A percentile compares a stretch with the other conserved stretches of the same genome.
These are phyloP conservation scores for Zosterops lateralis DNA, from an alignment of 2,113 vertebrate genomes.

Conservation along the genomic window DNA sequence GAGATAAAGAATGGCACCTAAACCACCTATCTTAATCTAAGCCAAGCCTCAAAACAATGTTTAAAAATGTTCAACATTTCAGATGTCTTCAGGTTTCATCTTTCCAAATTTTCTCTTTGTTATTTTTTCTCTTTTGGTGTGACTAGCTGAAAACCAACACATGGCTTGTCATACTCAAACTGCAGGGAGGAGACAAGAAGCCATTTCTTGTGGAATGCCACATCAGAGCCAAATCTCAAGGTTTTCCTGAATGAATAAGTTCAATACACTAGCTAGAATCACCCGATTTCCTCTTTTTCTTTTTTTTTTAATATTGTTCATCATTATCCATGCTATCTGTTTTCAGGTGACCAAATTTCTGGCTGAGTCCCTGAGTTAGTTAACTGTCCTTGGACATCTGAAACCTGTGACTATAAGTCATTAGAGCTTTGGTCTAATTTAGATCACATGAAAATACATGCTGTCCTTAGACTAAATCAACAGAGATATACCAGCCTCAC, in stretches of 20 bases:
- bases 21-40: not conserved
- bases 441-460: not conserved
- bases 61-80: not conserved
- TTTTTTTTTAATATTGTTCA: not conserved
- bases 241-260: not conserved
- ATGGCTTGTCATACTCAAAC: not conserved
- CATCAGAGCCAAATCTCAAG: not conserved
- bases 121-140: not conserved
- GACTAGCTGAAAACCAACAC: not conserved
- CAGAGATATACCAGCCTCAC: not conserved
- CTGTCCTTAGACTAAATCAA: not conserved
- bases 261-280: not conserved
- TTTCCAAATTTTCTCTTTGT: not conserved
- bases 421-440: not conserved
- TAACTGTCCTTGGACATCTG: conserved; percentile 6
- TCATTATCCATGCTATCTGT: not conserved
- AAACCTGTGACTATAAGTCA: conserved; percentile 11
- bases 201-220: not conserved
- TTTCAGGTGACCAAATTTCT: not conserved
- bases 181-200: not conserved
- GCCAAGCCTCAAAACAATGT: not conserved
- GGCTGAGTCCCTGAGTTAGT: not conserved
- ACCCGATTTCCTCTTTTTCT: not conserved
- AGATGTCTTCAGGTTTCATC: not conserved
- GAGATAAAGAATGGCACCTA: not conserved